These are phyloP conservation scores for Crotalus helleri DNA, from an alignment of 2,113 vertebrate species.

Conservation along the genomic window DNA sequence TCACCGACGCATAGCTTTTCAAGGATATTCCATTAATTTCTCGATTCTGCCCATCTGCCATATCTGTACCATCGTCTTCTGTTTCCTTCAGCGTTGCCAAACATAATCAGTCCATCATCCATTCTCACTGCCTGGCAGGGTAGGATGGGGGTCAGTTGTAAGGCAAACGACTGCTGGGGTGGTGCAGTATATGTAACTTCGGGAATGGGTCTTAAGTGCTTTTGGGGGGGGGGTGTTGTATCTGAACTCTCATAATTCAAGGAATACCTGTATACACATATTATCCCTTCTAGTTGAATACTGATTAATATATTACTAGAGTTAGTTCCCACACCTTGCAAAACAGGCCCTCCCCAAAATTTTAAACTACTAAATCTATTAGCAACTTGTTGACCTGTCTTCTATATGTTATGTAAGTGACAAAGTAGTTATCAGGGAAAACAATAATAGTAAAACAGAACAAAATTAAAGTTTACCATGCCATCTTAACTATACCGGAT, in stretches of 20 bases:
- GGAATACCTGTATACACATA: neutral
- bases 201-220: neutral
- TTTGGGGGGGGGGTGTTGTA: neutral
- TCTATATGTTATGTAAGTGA: neutral
- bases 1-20: neutral
- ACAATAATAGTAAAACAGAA: neutral
- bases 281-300: neutral
- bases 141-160: too few relatives aligned
- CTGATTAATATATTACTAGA: neutral
- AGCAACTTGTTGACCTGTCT: neutral
- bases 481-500: neutral
- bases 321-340: neutral
- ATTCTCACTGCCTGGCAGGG: neutral
- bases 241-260: neutral
- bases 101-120: neutral
- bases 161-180: too few relatives aligned
- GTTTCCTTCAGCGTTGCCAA: neutral
- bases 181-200: neutral
- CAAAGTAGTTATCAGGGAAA: neutral
- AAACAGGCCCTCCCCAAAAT: neutral
- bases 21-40: neutral
- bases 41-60: neutral
- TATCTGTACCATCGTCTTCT: neutral
- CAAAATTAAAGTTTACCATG: neutral
- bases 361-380: neutral